phyloP scores from a whole-genome alignment of 1,140 invertebrate species.

The Idris sp. region DNA sequence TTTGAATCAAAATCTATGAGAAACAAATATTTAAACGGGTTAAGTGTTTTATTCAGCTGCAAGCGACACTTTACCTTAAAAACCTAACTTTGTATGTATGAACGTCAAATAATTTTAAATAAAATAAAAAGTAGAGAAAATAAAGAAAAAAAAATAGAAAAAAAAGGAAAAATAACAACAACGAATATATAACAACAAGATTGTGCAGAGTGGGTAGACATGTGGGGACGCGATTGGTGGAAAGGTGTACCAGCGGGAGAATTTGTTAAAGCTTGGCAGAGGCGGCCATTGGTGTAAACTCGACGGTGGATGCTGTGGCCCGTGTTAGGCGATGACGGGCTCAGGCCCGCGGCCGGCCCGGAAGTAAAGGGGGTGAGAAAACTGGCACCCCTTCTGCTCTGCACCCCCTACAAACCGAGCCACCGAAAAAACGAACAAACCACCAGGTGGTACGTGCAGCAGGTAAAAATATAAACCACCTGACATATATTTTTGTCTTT shows the following conservation, averaged over 20 bases:
- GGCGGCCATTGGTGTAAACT: conserved; percentile 39
- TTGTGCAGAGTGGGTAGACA: conserved; percentile 26
- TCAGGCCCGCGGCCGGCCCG: conserved; percentile 71
- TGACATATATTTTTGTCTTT: no score
- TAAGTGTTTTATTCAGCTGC: conserved; percentile 29
- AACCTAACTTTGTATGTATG: conserved; percentile 7
- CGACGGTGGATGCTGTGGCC: conserved; percentile 77
- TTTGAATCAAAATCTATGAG: background rate
- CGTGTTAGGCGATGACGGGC: conserved; percentile 76
- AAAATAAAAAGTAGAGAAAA: background rate
- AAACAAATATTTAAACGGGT: conserved; percentile 14
- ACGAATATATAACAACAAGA: no score
- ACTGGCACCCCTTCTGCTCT: conserved; percentile 73
- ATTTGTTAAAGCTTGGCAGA: conserved; percentile 48
- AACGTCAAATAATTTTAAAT: background rate
- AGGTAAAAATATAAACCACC: no score
- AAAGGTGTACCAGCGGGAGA: conserved; percentile 23
- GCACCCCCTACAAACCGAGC: conserved; percentile 74
- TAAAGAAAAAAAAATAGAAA: conserved; percentile 3
- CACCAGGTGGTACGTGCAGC: conserved; percentile 77
- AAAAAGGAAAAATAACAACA: no score
- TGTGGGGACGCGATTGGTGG: conserved; percentile 38
- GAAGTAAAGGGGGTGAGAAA: conserved; percentile 69
- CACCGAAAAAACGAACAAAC: conserved; percentile 70
- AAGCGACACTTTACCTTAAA: conserved; percentile 25